Conservation (phyloP, 2,797 vertebrate species). For the Protosalanx chinensis region DNA sequence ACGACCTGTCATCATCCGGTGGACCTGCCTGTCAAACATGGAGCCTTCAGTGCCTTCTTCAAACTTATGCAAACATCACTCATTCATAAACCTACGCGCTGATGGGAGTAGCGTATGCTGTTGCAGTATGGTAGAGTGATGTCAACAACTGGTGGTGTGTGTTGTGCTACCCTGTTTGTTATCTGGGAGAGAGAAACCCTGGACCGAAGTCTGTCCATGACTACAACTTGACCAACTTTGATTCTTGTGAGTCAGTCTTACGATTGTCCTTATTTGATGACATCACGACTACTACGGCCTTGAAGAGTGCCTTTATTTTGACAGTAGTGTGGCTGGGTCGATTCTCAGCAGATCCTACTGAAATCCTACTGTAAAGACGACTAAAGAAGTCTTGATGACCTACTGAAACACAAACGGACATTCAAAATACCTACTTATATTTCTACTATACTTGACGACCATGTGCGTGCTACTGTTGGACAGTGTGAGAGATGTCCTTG, state of each 20-base stretch:
- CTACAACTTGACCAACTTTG: constrained; percentile 58
- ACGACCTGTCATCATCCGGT: no score
- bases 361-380: background rate
- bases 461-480: background rate
- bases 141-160: no score
- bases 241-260: constrained; percentile 45
- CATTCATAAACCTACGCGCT: no score
- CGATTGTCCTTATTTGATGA: constrained; percentile 38
- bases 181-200: constrained; percentile 22
- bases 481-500: background rate
- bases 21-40: no score
- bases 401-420: constrained; percentile 16
- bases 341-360: background rate
- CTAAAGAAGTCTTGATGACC: background rate
- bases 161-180: no score
- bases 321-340: constrained; percentile 9
- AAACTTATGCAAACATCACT: no score
- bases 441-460: constrained; percentile 4
- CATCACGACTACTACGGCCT: constrained; percentile 13
- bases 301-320: constrained; percentile 13
- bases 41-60: no score
- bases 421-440: background rate
- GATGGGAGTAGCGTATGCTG: no score
- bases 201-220: constrained; percentile 13
- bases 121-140: no score